A percentile compares a stretch with the other conserved stretches of the same genome.
phyloP scores from a whole-genome alignment of 2,888 invertebrate genomes.

The Acleris cristana region DNA sequence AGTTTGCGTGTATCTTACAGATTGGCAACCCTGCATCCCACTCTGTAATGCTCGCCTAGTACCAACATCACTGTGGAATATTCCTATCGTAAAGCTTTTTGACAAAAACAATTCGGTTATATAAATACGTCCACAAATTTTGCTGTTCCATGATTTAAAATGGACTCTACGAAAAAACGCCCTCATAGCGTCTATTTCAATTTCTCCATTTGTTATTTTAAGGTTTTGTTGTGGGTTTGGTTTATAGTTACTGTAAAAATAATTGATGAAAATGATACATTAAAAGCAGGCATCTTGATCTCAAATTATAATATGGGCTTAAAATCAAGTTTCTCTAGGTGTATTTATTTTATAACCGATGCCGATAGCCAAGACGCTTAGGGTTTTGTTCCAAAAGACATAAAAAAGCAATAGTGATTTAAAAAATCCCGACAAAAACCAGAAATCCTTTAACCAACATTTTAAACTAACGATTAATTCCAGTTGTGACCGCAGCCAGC shows the following conservation, averaged over 20 bases:
- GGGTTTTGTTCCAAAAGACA: no score
- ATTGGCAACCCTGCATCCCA: constrained; percentile 28
- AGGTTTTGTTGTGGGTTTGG: neutral
- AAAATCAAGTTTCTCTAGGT: no score
- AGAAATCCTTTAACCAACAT: neutral
- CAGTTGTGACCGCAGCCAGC: constrained; percentile 18
- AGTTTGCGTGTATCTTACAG: neutral
- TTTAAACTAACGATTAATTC: constrained; percentile 10
- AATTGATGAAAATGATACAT: no score
- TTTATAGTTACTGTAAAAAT: no score
- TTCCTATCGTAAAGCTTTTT: constrained; percentile 49
- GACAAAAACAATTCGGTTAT: constrained; percentile 44
- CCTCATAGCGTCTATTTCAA: no score
- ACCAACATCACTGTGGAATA: constrained; percentile 51
- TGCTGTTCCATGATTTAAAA: neutral
- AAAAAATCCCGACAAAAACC: no score
- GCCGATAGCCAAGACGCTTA: no score
- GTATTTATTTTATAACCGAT: no score
- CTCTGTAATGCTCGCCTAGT: constrained; percentile 26
- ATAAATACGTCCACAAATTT: constrained; percentile 17
- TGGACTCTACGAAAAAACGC: neutral
- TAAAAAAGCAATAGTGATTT: no score
- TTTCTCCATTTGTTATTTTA: neutral
- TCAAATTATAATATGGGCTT: no score
- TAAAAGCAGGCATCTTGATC: no score